Conservation (phyloP, 2,797 vertebrate species). For the Sylvilagus floridanus region DNA sequence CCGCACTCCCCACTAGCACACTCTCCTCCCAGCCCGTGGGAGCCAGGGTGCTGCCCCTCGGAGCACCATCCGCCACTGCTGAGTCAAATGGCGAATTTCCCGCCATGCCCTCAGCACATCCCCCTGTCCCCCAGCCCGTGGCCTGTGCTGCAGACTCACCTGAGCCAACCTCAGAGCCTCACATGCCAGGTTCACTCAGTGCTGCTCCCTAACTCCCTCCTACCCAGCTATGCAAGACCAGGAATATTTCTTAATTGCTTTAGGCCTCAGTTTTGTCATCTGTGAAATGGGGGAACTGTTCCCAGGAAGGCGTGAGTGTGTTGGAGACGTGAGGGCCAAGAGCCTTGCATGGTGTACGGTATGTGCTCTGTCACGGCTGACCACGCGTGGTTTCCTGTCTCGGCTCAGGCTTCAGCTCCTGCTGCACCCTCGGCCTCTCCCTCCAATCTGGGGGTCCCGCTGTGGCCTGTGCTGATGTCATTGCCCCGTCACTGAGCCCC, state of each 20-base stretch:
- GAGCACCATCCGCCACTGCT: rapidly evolving
- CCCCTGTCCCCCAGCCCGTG: background rate
- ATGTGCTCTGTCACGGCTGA: rapidly evolving
- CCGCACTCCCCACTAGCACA: background rate
- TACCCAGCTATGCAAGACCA: background rate
- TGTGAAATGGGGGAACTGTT: background rate
- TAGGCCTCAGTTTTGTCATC: background rate
- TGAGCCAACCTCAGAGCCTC: background rate
- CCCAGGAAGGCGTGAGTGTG: background rate
- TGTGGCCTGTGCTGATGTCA: background rate
- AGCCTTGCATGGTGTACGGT: rapidly evolving
- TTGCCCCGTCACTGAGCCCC: background rate
- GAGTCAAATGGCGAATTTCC: background rate
- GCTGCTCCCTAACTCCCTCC: background rate
- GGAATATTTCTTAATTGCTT: background rate
- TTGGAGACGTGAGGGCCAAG: background rate
- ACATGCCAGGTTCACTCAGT: background rate
- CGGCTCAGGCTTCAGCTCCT: background rate
- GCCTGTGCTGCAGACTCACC: rapidly evolving
- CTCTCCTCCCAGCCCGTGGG: background rate
- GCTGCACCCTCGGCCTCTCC: too few relatives aligned
- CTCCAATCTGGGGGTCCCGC: background rate
- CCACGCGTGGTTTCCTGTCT: background rate
- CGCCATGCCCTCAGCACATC: rapidly evolving
- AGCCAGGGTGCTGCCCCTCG: background rate